Evolutionary conservation across 2,888 invertebrate species (phyloP), one percentile per base, ranked within the genome.

Genomic region (Nymphalis polychloros): DNA sequence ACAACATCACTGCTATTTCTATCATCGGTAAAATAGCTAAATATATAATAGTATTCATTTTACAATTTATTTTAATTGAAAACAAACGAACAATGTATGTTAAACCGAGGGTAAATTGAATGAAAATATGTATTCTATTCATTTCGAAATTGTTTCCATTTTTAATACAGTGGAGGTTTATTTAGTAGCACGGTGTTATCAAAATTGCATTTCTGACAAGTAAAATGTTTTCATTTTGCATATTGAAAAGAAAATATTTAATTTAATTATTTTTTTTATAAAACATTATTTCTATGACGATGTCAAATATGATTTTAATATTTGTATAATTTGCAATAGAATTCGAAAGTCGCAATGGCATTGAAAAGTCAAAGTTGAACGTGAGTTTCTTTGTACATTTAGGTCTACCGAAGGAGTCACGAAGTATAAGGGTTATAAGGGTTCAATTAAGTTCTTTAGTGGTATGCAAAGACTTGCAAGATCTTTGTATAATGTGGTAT

Each of bases 401-500:
- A 53, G 52, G 52, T 48, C 61, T 46, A 62, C 35, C 57, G 65
- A 61, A 31, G 61, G 64, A 62, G 69, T 69, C 67, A 71, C 67
- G 71, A 31, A 50, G n/a, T n/a, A 50, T 20, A 50, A 50, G 50
- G 50, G 55, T 61, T 46, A 46, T 49, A 64, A 57, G 61, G 57
- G 64, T 31, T 67, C 64, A 67, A 69, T 67, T 67, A 48, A 67
- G 67, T 69, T 61, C 66, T 69, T 66, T 67, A 50, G 61, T 64
- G 64, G 59, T 52, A 64, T 57, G 63, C 23, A 47, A 68, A 66
- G 27, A 53, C 61, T 64, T 64, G 60, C 57, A 64, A 50, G 63
- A 53, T 35, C 41, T 41, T 49, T 62, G 47, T 59, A 41, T 63
- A 52, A 27, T 41, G 55, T 49, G 47, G 57, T 41, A 63, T 68